Evolutionary conservation across 2,113 vertebrate species (phyloP).

Genomic region (Vicugna pacos): DNA sequence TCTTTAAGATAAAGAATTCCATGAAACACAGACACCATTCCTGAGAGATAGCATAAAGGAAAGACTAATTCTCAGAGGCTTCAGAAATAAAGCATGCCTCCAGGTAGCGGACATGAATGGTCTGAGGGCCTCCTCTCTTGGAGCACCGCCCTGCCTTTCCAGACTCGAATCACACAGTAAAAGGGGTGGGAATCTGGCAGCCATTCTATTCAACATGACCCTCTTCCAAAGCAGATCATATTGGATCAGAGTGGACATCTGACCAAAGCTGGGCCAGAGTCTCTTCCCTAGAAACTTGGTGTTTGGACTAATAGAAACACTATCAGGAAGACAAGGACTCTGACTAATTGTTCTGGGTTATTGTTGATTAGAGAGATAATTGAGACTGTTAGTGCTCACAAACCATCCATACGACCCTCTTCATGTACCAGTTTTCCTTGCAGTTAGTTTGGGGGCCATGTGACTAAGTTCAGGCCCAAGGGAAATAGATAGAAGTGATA

Average conservation of each 20-base stretch:
- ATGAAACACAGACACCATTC: constrained; percentile 19
- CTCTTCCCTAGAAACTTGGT: constrained; percentile 14
- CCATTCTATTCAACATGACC: not conserved
- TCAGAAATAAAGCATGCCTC: constrained; percentile 26
- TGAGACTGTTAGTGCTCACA: not conserved
- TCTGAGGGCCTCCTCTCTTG: not conserved
- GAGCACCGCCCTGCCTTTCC: not conserved
- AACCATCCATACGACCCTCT: not conserved
- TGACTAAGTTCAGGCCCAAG: not conserved
- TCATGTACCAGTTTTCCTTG: not conserved
- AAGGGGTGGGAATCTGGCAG: not conserved
- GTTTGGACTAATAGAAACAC: not conserved
- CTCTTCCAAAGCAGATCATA: not conserved
- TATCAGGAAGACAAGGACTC: not conserved
- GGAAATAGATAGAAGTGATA: not conserved
- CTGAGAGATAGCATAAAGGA: not conserved
- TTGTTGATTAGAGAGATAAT: not conserved
- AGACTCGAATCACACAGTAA: not conserved
- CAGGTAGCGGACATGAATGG: not conserved
- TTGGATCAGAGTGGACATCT: not conserved
- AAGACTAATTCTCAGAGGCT: not conserved
- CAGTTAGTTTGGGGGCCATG: not conserved
- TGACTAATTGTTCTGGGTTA: not conserved
- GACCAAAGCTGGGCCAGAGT: not conserved
- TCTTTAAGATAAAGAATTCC: constrained; percentile 38